Conservation (phyloP, 2,113 vertebrate genomes). For the Deroptyus accipitrinus region DNA sequence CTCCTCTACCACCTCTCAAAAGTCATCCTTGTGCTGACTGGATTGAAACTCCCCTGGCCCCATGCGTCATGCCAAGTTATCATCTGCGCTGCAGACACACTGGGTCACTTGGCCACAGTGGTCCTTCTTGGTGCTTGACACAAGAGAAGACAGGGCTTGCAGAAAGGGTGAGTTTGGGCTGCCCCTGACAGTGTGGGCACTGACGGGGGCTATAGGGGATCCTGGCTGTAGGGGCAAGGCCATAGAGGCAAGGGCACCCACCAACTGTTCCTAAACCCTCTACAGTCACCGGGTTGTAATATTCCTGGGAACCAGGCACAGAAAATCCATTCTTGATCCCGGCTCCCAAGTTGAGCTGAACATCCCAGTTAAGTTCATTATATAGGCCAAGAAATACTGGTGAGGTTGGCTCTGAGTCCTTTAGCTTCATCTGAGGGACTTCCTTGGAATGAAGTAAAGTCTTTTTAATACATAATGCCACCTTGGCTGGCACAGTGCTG, state of each 20-base stretch:
- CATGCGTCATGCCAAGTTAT: accelerated
- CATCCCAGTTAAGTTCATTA: background rate
- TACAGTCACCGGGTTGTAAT: background rate
- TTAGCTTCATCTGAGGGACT: background rate
- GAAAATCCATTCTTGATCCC: accelerated
- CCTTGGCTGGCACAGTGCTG: accelerated
- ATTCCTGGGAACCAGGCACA: background rate
- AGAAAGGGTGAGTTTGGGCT: background rate
- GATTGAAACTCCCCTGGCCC: background rate
- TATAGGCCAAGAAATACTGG: background rate
- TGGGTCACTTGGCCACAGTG: accelerated
- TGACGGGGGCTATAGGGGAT: background rate
- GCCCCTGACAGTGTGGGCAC: background rate
- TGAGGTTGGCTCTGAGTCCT: background rate
- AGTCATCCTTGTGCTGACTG: background rate
- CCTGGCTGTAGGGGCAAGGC: background rate
- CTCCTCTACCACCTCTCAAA: background rate
- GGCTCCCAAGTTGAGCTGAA: background rate
- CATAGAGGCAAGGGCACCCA: background rate
- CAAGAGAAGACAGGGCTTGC: background rate
- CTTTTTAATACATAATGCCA: background rate
- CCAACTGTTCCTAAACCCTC: background rate
- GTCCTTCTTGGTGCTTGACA: background rate
- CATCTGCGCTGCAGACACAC: background rate
- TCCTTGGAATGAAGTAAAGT: background rate